Conservation (phyloP, 2,113 vertebrate genomes). For the Clarias magur region DNA sequence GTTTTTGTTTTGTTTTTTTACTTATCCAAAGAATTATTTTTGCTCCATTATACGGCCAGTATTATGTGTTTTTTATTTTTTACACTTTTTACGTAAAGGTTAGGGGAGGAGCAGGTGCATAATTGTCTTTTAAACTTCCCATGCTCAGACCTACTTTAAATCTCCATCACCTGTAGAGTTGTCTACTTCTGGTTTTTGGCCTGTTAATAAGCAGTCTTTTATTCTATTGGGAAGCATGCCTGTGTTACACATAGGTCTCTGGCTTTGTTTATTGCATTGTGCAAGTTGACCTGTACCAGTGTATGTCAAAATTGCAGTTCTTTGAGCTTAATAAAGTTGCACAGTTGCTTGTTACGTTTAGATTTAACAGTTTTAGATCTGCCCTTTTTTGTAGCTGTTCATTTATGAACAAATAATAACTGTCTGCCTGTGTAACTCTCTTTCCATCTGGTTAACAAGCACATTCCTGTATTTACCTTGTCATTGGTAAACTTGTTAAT, state of each 20-base stretch:
- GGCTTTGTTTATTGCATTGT: conserved; percentile 56
- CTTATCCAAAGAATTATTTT: conserved; percentile 83
- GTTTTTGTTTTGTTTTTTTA: conserved; percentile 64
- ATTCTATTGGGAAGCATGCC: conserved; percentile 56
- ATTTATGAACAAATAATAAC: conserved; percentile 26
- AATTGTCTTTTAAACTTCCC: conserved; percentile 67
- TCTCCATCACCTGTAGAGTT: conserved; percentile 65
- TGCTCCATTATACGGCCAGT: conserved; percentile 61
- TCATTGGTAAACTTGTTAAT: conserved; percentile 7
- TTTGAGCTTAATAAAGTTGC: conserved; percentile 64
- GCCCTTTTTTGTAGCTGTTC: conserved; percentile 41
- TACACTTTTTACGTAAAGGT: conserved; percentile 48
- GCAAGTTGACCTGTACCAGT: conserved; percentile 56
- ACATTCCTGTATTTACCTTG: conserved; percentile 31
- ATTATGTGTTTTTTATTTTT: conserved; percentile 45
- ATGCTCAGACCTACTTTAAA: conserved; percentile 66
- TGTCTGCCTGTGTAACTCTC: conserved; percentile 33
- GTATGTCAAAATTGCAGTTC: conserved; percentile 53
- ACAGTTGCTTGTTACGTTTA: conserved; percentile 53
- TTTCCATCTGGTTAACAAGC: conserved; percentile 33
- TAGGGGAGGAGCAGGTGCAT: conserved; percentile 36
- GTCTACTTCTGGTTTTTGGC: conserved; percentile 50
- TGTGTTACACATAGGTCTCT: conserved; percentile 52
- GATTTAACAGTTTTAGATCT: conserved; percentile 38
- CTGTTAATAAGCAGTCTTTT: conserved; percentile 56